Percentiles rank a stretch among this genome's conserved stretches.
phyloP scores from a whole-genome alignment of 2,113 vertebrate species.

The Corythoichthys haematopterus region DNA sequence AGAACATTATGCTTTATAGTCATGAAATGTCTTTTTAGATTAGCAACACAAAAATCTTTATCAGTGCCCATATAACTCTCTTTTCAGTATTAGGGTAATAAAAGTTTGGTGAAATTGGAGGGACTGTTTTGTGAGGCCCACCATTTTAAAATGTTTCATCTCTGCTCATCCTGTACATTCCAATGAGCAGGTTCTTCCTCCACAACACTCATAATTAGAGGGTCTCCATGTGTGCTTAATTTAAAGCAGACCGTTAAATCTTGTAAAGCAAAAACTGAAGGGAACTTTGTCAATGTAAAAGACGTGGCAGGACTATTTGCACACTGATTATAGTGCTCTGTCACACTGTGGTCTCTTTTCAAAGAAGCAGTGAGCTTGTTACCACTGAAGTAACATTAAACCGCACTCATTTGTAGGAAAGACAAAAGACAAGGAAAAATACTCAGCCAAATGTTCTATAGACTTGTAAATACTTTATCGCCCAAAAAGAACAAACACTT shows the following conservation, averaged over 20 bases:
- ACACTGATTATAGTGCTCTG: constrained; percentile 4
- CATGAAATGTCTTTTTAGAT: background rate
- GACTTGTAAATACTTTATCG: background rate
- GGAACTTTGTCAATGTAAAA: constrained; percentile 29
- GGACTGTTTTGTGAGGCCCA: constrained; percentile 13
- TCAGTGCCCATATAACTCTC: no score
- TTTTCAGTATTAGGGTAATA: background rate
- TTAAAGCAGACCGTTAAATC: constrained; percentile 40
- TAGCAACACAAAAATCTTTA: no score
- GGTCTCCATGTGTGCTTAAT: constrained; percentile 30
- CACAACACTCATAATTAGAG: constrained; percentile 30
- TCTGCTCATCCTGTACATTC: constrained; percentile 46
- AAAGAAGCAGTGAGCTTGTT: background rate
- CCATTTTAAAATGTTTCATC: constrained; percentile 16
- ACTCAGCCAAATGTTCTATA: background rate
- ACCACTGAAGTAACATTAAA: background rate
- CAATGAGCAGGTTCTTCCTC: constrained; percentile 33
- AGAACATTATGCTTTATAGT: no score
- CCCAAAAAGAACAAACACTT: constrained; percentile 40
- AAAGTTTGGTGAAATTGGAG: background rate
- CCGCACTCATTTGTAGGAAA: background rate
- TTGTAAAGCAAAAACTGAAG: constrained; percentile 33
- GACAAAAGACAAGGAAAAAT: background rate
- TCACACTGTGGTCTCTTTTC: background rate
- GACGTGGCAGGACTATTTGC: constrained; percentile 24